Percentiles rank a stretch among this genome's conserved stretches.
phyloP scores from a whole-genome alignment of 2,888 invertebrate species.

The Drosophila emarginata region DNA sequence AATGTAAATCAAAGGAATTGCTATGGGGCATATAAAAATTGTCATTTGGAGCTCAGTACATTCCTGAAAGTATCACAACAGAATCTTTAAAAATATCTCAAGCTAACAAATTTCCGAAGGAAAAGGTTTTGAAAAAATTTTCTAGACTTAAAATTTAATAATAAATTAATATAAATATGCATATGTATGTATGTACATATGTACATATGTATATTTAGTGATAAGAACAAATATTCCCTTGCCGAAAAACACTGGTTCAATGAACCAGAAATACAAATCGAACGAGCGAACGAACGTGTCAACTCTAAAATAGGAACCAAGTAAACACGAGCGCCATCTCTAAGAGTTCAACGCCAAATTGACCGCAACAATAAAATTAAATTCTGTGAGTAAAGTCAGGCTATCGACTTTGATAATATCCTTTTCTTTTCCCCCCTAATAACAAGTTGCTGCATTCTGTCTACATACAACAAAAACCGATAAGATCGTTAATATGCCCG shows the following conservation, averaged over 20 bases:
- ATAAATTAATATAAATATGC: background rate
- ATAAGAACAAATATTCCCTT: slow-evolving; percentile 1
- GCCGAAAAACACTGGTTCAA: slow-evolving; percentile 1
- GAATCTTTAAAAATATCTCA: too few relatives aligned
- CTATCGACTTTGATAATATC: background rate
- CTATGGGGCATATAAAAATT: too few relatives aligned
- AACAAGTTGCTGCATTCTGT: too few relatives aligned
- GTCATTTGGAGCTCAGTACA: too few relatives aligned
- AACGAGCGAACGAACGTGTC: background rate
- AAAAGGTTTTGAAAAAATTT: too few relatives aligned
- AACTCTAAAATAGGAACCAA: background rate
- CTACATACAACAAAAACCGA: background rate
- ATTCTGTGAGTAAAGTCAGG: background rate
- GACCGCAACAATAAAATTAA: background rate
- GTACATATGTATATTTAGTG: slow-evolving; percentile 12
- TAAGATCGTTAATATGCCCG: background rate
- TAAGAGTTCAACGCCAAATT: background rate
- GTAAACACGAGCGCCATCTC: background rate
- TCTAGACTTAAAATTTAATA: background rate
- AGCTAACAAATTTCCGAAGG: too few relatives aligned
- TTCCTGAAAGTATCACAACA: too few relatives aligned
- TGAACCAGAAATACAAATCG: slow-evolving; percentile 3
- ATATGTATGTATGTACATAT: slow-evolving; percentile 5
- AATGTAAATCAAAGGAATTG: too few relatives aligned
- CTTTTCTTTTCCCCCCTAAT: too few relatives aligned